phyloP scores from a whole-genome alignment of 2,888 invertebrate species.

The Acrobasis consociella region DNA sequence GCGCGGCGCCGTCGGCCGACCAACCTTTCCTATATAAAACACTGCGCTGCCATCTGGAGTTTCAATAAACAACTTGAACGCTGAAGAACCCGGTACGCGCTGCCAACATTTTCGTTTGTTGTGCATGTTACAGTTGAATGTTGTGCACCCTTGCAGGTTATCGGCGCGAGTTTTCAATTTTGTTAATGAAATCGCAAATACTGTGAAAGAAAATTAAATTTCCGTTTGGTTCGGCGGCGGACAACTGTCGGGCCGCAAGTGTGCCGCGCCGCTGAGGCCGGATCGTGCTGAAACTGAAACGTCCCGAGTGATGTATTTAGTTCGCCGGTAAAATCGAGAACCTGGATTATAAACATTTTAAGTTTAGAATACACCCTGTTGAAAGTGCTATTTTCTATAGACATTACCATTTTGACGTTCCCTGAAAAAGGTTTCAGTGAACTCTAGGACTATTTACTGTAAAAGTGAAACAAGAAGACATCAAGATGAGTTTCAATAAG shows the following conservation, averaged over 20 bases:
- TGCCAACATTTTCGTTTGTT: constrained; percentile 65
- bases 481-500: constrained; percentile 80
- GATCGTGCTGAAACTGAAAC: constrained; percentile 23
- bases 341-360: constrained; percentile 67
- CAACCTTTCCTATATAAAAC: constrained; percentile 75
- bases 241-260: constrained; percentile 19
- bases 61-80: constrained; percentile 80
- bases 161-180: constrained; percentile 63
- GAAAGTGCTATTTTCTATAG: constrained; percentile 55
- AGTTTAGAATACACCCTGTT: constrained; percentile 50
- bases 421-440: constrained; percentile 52
- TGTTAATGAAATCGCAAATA: constrained; percentile 46
- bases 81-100: constrained; percentile 72
- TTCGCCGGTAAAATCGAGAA: constrained; percentile 59
- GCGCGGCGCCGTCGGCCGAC: constrained; percentile 48
- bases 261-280: constrained; percentile 2
- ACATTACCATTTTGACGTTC: constrained; percentile 75
- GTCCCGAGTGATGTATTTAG: constrained; percentile 56
- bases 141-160: constrained; percentile 61
- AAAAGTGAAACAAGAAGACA: constrained; percentile 42
- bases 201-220: constrained; percentile 6
- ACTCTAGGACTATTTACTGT: constrained; percentile 33
- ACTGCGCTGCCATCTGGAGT: constrained; percentile 81
- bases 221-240: constrained; percentile 1
- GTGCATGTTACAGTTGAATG: constrained; percentile 60